Base-by-base conservation (phyloP, 1,140 invertebrate species). In the Drosophila sechellia region DNA sequence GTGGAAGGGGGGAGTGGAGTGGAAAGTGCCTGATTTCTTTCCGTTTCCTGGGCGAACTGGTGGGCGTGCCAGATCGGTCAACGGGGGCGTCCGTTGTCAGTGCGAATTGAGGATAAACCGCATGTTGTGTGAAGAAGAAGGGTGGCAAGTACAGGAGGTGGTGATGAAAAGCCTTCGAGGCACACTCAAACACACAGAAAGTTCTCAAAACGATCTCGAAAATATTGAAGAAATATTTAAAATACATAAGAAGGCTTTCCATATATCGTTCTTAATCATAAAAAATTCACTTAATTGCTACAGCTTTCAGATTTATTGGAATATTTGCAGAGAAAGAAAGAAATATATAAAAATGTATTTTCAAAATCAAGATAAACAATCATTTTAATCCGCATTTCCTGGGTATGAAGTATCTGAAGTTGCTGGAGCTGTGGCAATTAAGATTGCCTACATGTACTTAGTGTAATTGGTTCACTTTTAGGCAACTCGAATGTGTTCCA, bases 11-110 rank as follows among this genome's bases (percentile, higher is more conserved):
- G n/a, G 6, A 5, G 27, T 6, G 5, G 31, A 31, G 31, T 42
- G 55, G 45, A 52, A 77, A 57, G 66, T 45, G 65, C 66, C 76
- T 78, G 76, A 78, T 78, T 78, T 78, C 75, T 78, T 64, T 78
- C 57, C 65, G 57, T 65, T 78, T 71, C 74, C 60, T 64, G 72
- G 46, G 11, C n/a, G 35, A 20, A 45, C 22, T 25, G 35, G 11
- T 20, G 10, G 17, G 37, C 37, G 20, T 3, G 17, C 25, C n/a
- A 4, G 22, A 31, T 2, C 56, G 13, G 22, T 15, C n/a, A 31
- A 31, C 20, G 34, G n/a, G 11, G n/a, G 39, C 40, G n/a, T 39
- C 15, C 50, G 40, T 48, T 74, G 70, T 48, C 54, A 65, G 60
- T 76, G 48, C 42, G 73, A 65, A 50, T 53, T 65, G 46, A 35